Base-by-base conservation (phyloP, 2,888 invertebrate species). In the Heliconius charithonia region DNA sequence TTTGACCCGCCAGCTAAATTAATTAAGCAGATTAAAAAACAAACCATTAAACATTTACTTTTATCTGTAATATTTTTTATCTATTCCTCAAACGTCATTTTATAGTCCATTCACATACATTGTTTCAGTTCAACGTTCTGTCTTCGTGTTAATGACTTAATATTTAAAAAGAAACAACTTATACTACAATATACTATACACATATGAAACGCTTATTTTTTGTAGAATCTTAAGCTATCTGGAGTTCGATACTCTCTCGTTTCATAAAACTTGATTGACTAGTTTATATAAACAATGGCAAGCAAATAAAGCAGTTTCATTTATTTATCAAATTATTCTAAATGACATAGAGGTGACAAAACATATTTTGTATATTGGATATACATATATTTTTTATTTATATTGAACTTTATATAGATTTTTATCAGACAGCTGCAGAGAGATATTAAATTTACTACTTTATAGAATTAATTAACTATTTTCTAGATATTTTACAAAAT, bases 101-200 rank as follows among this genome's bases (percentile, higher is more conserved):
- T 72, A 70, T 79, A 63, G 65, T 73, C 51, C 56, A 75, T 70
- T 76, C 71, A 79, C 67, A 56, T 75, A 79, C 76, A 76, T 67
- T 67, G 76, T 79, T 56, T 67, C 67, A 79, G 79, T 76, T 76
- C 76, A 73, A 67, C 72, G 76, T 41, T 66, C 77, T 32, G 13
- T n/a, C 70, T 32, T 56, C 72, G 63, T 51, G 77, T 29, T 72
- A 63, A 72, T 77, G 77, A 65, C 72, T 71, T 77, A 65, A 51
- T 32, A 76, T 19, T 76, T 63, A 45, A 63, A 63, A 72, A 22
- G 51, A 69, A 70, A 70, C 70, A 70, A 51, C 29, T 71, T 51
- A 29, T 51, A 71, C 22, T 51, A 51, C 29, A 72, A n/a, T 72
- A 13, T 37, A 62, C 27, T 59, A 59, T n/a, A 9, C 3, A 29